Conservation (phyloP, 35 echinoderm and acorn worm species). For the Ophiothrix spiculata region DNA sequence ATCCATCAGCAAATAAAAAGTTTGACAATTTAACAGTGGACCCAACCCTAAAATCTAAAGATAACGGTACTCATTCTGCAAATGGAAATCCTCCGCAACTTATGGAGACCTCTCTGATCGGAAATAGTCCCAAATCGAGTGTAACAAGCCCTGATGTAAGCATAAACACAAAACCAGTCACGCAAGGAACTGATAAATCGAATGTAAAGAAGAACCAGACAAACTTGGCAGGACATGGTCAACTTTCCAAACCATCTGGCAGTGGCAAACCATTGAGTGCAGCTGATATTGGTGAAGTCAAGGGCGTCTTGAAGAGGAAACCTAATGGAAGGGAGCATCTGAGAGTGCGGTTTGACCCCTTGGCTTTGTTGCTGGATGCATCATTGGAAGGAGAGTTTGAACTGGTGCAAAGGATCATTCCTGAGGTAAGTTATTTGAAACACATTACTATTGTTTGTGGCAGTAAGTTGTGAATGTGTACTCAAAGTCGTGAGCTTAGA, state of each 20-base stretch:
- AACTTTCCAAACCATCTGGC: slow-evolving; percentile 18
- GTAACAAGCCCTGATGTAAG: not conserved
- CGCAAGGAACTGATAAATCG: not conserved
- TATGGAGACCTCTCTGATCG: not conserved
- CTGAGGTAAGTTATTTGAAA: slow-evolving; percentile 63
- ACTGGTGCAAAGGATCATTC: slow-evolving; percentile 84
- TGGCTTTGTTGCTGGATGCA: slow-evolving; percentile 93
- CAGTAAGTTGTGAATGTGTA: not conserved
- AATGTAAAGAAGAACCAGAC: not conserved
- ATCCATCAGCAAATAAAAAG: slow-evolving; percentile 27
- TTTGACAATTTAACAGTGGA: slow-evolving; percentile 38
- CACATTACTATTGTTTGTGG: not conserved
- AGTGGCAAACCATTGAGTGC: slow-evolving; percentile 28
- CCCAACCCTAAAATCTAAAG: not conserved
- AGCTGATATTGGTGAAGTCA: slow-evolving; percentile 38
- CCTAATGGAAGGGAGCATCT: slow-evolving; percentile 48
- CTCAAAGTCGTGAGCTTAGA: too few species aligned
- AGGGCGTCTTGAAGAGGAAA: slow-evolving; percentile 75
- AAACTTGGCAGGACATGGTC: not conserved
- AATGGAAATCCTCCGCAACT: not conserved
- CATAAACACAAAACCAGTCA: not conserved
- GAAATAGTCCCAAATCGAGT: not conserved
- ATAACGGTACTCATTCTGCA: not conserved
- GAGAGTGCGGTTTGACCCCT: slow-evolving; percentile 89
- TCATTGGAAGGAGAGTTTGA: slow-evolving; percentile 95